A percentile compares a stretch with the other conserved stretches of the same genome.
Evolutionary conservation across 2,888 invertebrate genomes (phyloP).

Genomic region (Andrena trimmerana): DNA sequence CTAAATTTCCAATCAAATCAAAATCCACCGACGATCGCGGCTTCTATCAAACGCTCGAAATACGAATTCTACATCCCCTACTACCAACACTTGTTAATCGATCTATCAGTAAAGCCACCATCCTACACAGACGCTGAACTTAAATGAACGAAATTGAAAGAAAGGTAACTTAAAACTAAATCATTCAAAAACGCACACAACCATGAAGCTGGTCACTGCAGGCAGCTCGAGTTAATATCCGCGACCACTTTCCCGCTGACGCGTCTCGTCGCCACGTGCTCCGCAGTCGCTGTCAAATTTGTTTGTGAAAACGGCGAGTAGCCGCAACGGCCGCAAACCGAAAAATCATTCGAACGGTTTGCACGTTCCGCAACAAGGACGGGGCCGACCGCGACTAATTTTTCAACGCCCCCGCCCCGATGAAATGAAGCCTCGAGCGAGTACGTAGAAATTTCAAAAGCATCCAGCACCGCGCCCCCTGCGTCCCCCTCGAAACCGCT

Average conservation of each 20-base stretch:
- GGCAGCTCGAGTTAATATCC: background rate
- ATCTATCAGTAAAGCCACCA: no score
- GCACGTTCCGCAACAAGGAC: background rate
- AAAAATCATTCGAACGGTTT: conserved; percentile 16
- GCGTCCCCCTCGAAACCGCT: background rate
- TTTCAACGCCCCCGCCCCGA: conserved; percentile 18
- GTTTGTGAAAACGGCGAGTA: background rate
- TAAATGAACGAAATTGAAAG: background rate
- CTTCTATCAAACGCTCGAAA: background rate
- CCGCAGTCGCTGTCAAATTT: conserved; percentile 4
- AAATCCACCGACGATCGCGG: background rate
- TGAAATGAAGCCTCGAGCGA: background rate
- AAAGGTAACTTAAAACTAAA: background rate
- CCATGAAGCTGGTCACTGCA: background rate
- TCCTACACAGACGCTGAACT: background rate
- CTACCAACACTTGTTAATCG: background rate
- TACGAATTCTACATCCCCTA: background rate
- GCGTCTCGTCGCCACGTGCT: background rate
- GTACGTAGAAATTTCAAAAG: conserved; percentile 29
- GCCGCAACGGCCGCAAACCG: background rate
- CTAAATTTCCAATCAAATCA: background rate
- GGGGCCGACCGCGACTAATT: conserved; percentile 29
- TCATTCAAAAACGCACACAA: background rate
- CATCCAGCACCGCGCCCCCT: background rate
- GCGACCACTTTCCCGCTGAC: background rate